Percentiles rank a stretch among this genome's conserved stretches.
Evolutionary conservation across 2,888 invertebrate species (phyloP).

Genomic region (Pherbina coryleti): DNA sequence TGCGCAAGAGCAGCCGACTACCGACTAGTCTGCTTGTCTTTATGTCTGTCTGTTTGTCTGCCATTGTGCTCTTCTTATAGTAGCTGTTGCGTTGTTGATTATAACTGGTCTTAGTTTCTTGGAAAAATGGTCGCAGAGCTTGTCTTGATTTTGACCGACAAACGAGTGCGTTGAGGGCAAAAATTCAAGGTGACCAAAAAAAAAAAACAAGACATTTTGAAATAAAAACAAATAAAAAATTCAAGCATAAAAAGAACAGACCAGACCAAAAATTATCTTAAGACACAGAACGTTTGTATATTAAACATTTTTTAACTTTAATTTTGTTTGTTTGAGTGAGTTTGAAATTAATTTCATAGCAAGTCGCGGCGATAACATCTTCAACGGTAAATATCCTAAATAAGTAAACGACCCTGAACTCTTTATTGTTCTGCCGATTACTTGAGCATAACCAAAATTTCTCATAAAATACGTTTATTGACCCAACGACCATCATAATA

Average conservation of each 20-base stretch:
- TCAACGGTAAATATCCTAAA: no score
- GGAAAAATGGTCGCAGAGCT: slow-evolving; percentile 58
- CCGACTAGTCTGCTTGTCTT: neutral
- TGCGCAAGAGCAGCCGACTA: slow-evolving; percentile 27
- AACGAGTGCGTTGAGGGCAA: slow-evolving; percentile 48
- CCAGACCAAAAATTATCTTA: neutral
- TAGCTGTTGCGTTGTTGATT: slow-evolving; percentile 56
- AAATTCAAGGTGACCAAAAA: neutral
- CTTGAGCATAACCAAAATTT: no score
- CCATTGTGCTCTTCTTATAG: slow-evolving; percentile 18
- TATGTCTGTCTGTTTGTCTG: neutral
- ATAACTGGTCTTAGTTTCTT: slow-evolving; percentile 68
- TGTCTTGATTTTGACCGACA: slow-evolving; percentile 67
- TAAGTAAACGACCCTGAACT: no score
- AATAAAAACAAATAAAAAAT: neutral
- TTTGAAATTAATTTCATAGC: no score
- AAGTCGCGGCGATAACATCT: no score
- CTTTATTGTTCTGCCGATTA: no score
- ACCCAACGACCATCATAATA: no score
- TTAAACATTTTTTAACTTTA: no score
- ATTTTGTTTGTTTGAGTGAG: no score
- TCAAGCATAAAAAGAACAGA: neutral
- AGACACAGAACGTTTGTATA: no score
- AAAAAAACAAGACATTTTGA: neutral
- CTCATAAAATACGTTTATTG: no score